phyloP scores from a whole-genome alignment of 2,888 invertebrate species.

The Mimumesa dahlbomi region DNA sequence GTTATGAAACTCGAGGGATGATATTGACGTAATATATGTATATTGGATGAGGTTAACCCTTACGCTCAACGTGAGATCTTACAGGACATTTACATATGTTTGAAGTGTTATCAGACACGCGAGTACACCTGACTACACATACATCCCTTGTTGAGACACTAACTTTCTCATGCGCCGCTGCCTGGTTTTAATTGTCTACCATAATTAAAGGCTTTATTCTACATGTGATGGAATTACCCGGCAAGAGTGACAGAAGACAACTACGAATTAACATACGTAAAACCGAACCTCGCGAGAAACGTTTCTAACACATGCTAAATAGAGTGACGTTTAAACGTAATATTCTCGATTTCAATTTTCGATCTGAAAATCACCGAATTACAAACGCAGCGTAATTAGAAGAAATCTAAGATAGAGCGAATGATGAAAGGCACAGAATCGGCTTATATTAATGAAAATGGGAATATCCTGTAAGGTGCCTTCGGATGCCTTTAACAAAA shows the following conservation, averaged over 20 bases:
- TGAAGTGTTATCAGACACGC: no score
- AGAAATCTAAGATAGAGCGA: slow-evolving; percentile 4
- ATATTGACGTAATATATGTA: no score
- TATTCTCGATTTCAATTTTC: background rate
- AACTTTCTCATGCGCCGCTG: background rate
- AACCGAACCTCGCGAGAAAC: no score
- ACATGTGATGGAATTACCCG: background rate
- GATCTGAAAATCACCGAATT: background rate
- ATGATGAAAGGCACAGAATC: slow-evolving; percentile 32
- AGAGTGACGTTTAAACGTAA: background rate
- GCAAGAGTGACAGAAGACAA: background rate
- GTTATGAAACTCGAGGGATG: background rate
- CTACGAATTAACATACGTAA: background rate
- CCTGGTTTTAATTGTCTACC: background rate
- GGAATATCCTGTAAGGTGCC: slow-evolving; percentile 34
- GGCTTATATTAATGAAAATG: slow-evolving; percentile 46
- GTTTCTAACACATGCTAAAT: no score
- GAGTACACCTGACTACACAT: background rate
- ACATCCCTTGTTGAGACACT: background rate
- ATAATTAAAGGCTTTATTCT: slow-evolving; percentile 5
- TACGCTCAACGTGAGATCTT: no score
- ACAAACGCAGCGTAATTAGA: slow-evolving; percentile 4
- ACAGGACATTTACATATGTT: no score
- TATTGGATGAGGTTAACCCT: no score
- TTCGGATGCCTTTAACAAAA: slow-evolving; percentile 4